Conservation (phyloP, 2,113 vertebrate genomes). For the Labrus mixtus region DNA sequence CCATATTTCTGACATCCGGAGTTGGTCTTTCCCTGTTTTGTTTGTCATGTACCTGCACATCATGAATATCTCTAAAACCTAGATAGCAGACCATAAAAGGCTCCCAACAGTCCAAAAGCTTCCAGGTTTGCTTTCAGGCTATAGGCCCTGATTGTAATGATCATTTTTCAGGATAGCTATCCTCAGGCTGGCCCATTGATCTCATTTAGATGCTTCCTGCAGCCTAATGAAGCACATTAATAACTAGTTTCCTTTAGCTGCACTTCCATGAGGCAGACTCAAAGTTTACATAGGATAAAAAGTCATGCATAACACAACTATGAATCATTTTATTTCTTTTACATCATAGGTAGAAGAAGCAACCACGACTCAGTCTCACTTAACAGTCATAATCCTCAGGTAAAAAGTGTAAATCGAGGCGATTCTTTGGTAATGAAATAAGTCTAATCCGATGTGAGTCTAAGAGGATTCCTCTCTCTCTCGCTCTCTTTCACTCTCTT, state of each 20-base stretch:
- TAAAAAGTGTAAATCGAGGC: slow-evolving; percentile 40
- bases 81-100: too few species aligned
- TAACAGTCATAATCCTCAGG: slow-evolving; percentile 25
- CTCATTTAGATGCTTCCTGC: slow-evolving; percentile 5
- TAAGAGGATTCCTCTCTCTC: slow-evolving; percentile 64
- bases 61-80: too few species aligned
- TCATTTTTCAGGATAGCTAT: neutral
- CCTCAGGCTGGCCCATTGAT: neutral
- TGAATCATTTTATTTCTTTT: neutral
- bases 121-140: too few species aligned
- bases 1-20: too few species aligned
- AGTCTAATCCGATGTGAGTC: slow-evolving; percentile 57
- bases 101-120: too few species aligned
- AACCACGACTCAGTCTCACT: neutral
- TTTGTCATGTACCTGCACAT: too few species aligned
- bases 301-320: neutral
- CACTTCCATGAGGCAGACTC: neutral
- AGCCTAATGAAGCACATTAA: neutral
- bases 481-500: too few species aligned
- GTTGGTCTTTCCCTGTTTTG: too few species aligned
- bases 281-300: neutral
- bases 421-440: slow-evolving; percentile 47
- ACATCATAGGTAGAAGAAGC: neutral
- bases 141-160: neutral
- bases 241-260: neutral